phyloP scores from a whole-genome alignment of 2,113 vertebrate genomes.

The Phylloscopus trochiloides region DNA sequence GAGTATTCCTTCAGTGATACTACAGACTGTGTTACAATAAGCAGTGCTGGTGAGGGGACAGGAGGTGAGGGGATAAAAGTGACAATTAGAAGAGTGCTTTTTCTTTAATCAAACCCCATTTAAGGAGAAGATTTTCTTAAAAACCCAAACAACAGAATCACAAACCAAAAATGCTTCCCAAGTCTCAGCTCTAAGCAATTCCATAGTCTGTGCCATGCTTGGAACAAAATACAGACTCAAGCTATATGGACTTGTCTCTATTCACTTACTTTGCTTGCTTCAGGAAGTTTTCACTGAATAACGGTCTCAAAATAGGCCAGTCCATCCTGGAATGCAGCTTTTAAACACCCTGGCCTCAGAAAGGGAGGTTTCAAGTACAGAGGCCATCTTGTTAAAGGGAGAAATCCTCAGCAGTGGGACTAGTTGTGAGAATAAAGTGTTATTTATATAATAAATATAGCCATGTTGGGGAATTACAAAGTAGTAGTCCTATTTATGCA shows the following conservation, averaged over 20 bases:
- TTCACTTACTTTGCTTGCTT: neutral
- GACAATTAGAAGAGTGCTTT: neutral
- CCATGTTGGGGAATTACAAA: neutral
- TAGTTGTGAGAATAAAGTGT: neutral
- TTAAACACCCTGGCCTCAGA: slow-evolving; percentile 33
- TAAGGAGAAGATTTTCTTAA: neutral
- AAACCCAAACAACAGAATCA: neutral
- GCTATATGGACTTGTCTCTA: neutral
- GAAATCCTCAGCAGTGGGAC: neutral
- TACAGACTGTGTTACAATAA: neutral
- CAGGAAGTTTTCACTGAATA: slow-evolving; percentile 45
- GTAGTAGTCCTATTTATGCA: neutral
- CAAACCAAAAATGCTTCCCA: neutral
- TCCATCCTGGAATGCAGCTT: slow-evolving; percentile 55
- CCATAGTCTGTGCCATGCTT: neutral
- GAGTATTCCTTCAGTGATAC: neutral
- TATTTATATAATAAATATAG: slow-evolving; percentile 23
- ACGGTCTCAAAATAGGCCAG: slow-evolving; percentile 58
- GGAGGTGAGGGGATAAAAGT: neutral
- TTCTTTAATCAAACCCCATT: neutral
- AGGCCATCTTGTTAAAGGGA: slow-evolving; percentile 14
- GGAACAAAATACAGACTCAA: neutral
- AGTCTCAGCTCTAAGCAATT: neutral
- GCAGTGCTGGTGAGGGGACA: neutral
- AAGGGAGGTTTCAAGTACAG: neutral